A percentile compares a stretch with the other conserved stretches of the same genome.
These are phyloP conservation scores for Mesorhabditis sp. DNA, from an alignment of 2,888 invertebrate genomes.

Conservation along the genomic window DNA sequence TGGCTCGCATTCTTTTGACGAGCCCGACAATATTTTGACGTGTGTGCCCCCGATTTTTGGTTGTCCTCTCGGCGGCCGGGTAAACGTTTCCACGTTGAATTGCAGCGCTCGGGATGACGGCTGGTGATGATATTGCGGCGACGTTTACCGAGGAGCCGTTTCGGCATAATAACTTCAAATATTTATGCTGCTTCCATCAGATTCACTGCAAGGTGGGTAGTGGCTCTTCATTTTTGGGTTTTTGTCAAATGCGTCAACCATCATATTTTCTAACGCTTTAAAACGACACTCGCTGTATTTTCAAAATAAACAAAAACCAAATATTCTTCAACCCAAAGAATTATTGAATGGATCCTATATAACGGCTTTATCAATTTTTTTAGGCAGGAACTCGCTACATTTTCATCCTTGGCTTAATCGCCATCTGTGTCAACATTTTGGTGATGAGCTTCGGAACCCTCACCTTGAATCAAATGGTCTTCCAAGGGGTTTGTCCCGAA, in stretches of 20 bases:
- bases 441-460: background rate
- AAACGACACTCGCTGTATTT: no score
- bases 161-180: constrained; percentile 32
- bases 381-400: constrained; percentile 10
- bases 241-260: background rate
- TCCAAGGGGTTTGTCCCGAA: background rate
- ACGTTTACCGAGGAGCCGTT: constrained; percentile 38
- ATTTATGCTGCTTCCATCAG: constrained; percentile 31
- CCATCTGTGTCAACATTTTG: background rate
- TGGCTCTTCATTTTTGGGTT: background rate
- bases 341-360: no score
- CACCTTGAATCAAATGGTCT: background rate
- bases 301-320: no score
- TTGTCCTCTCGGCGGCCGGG: no score
- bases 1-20: no score
- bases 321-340: no score
- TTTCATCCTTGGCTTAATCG: constrained; percentile 4
- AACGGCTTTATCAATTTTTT: background rate
- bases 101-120: background rate
- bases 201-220: constrained; percentile 31
- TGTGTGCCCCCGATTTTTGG: no score
- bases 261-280: no score
- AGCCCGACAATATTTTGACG: no score
- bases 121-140: constrained; percentile 28
- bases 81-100: background rate